Evolutionary conservation across 2,888 invertebrate genomes (phyloP).

Genomic region (Drosophila birchii): DNA sequence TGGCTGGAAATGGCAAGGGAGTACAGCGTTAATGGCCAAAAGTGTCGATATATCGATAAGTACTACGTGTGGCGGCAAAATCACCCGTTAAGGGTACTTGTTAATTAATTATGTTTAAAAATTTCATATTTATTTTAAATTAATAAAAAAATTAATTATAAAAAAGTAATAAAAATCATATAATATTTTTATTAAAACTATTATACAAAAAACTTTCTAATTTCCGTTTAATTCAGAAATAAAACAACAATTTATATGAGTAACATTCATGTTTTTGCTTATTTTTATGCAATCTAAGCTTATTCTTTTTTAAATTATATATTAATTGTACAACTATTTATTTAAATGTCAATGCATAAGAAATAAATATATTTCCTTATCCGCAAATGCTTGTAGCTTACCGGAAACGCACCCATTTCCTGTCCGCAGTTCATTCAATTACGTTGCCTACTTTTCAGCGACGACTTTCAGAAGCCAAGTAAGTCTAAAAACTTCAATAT

Average conservation of each 20-base stretch:
- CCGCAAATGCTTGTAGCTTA: not conserved
- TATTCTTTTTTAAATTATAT: not conserved
- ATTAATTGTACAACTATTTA: not conserved
- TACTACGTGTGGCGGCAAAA: not conserved
- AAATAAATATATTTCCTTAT: not conserved
- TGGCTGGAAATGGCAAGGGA: not conserved
- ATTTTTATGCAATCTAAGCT: no score
- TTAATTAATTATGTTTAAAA: not conserved
- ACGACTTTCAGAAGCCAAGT: no score
- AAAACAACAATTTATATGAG: no score
- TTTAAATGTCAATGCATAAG: not conserved
- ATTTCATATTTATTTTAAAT: no score
- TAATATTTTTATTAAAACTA: no score
- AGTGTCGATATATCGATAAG: conserved; percentile 6
- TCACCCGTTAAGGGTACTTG: not conserved
- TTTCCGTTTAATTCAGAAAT: no score
- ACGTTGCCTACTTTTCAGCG: conserved; percentile 1
- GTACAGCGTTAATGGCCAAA: not conserved
- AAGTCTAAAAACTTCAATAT: not conserved
- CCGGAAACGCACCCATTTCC: conserved; percentile 5
- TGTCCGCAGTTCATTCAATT: not conserved
- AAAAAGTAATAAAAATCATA: no score
- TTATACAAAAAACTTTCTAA: no score
- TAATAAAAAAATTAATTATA: no score
- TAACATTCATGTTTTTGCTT: no score